Evolutionary conservation across 2,888 invertebrate genomes (phyloP), one percentile per base, ranked within the genome.

Genomic region (Heteropelma amictum): DNA sequence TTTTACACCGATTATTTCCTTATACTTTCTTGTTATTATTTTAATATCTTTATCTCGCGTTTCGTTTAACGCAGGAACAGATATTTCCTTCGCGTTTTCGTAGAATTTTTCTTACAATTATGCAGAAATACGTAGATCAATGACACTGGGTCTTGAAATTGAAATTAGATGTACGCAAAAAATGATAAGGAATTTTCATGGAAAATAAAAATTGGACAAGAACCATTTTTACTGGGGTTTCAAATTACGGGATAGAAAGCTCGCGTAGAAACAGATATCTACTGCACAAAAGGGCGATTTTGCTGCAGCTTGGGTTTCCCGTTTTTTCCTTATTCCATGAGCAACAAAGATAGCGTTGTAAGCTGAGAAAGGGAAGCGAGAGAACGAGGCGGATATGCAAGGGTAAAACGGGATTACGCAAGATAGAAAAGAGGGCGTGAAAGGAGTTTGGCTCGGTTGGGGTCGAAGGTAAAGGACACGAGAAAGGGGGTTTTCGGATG

Each of bases 301-400:
- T 38, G 56, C 56, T 26, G 61, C 67, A 71, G 58, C 56, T 51
- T 85, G 85, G 86, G 87, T 87, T 86, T 87, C 85, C 83, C 83
- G 84, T 85, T 84, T 81, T 83, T 80, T 82, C 61, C 63, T 70
- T 67, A 68, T 65, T 74, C 72, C 72, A 70, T 60, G 78, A 77
- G 77, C 61, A 77, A 77, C 76, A 28, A 60, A 58, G 40, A 68
- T 51, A 40, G 68, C 49, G n/a, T 49, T 17, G 19, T 45, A 23
- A 7, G 19, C 23, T 21, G 28, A 58, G 54, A 49, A 58, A 28
- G 73, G 76, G 64, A 75, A 82, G 28, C 45, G 47, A 68, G 69
- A 63, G 53, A 58, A 38, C 47, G 19, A 28, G 56, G 58, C 35
- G 49, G 51, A 77, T 80, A 79, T 77, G 76, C 79, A 76, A 42